A percentile compares a stretch with the other conserved stretches of the same genome.
These are phyloP conservation scores for Pseudoips prasinana DNA, from an alignment of 2,888 invertebrate species.

Conservation along the genomic window DNA sequence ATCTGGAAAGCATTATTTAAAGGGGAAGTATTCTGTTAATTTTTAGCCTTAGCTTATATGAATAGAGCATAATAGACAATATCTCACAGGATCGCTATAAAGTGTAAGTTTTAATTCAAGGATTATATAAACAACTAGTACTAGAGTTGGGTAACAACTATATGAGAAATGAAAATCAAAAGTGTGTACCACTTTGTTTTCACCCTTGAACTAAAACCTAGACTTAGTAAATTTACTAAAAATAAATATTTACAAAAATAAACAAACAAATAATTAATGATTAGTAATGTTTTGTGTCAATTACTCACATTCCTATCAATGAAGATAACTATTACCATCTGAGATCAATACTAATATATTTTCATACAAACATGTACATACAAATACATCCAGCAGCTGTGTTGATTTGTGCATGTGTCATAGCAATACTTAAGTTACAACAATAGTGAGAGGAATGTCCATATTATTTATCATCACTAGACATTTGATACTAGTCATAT, in stretches of 20 bases:
- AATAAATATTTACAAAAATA: conserved; percentile 41
- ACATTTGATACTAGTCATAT: conserved; percentile 7
- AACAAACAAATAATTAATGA: conserved; percentile 35
- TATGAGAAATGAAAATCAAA: too few species aligned
- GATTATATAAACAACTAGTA: too few species aligned
- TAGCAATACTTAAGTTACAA: conserved; percentile 11
- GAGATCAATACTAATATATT: conserved; percentile 51
- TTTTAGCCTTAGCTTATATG: too few species aligned
- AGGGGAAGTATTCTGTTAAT: too few species aligned
- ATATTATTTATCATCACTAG: conserved; percentile 17
- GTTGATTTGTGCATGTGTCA: conserved; percentile 33
- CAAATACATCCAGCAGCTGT: conserved; percentile 19
- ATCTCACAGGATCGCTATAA: too few species aligned
- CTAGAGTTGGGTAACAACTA: too few species aligned
- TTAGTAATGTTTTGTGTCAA: conserved; percentile 18
- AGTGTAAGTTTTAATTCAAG: too few species aligned
- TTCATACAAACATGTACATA: conserved; percentile 19
- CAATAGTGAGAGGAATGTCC: conserved; percentile 29
- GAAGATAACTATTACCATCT: conserved; percentile 34
- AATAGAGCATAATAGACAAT: too few species aligned
- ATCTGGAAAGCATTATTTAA: too few species aligned
- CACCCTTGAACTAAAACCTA: too few species aligned
- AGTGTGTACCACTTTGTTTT: too few species aligned
- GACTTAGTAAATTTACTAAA: conserved; percentile 4
- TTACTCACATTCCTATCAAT: conserved; percentile 33